These are phyloP conservation scores for Drosophila pallidifrons DNA, from an alignment of 1,140 invertebrate species.

Conservation along the genomic window DNA sequence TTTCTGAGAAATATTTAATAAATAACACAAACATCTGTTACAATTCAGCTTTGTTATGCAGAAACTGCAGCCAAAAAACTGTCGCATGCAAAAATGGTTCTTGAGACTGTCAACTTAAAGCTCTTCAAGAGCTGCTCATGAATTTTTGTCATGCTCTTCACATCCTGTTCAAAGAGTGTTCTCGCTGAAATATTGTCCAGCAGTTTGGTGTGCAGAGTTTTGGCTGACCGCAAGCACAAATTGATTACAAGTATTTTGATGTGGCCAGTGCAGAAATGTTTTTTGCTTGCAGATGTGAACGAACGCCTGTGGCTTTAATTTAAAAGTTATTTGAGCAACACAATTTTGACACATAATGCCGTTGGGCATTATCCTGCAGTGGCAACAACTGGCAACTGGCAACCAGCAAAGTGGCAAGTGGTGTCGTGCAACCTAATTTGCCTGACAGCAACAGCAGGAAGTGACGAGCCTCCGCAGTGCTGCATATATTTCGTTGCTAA, in stretches of 20 bases:
- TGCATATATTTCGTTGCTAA: conserved; percentile 63
- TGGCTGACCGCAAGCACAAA: conserved; percentile 73
- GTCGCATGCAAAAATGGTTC: conserved; percentile 34
- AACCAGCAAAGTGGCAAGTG: background rate
- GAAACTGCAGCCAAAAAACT: conserved; percentile 16
- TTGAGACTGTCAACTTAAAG: conserved; percentile 51
- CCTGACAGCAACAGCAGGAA: conserved; percentile 20
- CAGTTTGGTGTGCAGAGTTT: conserved; percentile 24
- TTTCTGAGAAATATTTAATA: background rate
- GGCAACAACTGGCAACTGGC: conserved; percentile 1
- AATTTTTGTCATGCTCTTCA: conserved; percentile 48
- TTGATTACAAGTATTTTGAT: conserved; percentile 77
- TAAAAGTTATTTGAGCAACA: conserved; percentile 83
- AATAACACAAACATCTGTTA: conserved; percentile 8
- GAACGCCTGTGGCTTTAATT: conserved; percentile 71
- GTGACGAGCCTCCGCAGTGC: conserved; percentile 43
- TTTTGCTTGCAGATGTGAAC: conserved; percentile 42
- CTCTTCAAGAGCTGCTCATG: conserved; percentile 40
- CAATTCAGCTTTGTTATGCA: conserved; percentile 16
- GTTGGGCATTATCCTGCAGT: conserved; percentile 51
- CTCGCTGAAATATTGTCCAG: conserved; percentile 17
- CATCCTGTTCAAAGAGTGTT: background rate
- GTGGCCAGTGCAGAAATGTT: conserved; percentile 64
- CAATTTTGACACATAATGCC: conserved; percentile 77
- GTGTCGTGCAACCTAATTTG: conserved; percentile 71